Percentiles rank a stretch among this genome's conserved stretches.
phyloP scores from a whole-genome alignment of 2,113 vertebrate species.

The Talpa occidentalis region DNA sequence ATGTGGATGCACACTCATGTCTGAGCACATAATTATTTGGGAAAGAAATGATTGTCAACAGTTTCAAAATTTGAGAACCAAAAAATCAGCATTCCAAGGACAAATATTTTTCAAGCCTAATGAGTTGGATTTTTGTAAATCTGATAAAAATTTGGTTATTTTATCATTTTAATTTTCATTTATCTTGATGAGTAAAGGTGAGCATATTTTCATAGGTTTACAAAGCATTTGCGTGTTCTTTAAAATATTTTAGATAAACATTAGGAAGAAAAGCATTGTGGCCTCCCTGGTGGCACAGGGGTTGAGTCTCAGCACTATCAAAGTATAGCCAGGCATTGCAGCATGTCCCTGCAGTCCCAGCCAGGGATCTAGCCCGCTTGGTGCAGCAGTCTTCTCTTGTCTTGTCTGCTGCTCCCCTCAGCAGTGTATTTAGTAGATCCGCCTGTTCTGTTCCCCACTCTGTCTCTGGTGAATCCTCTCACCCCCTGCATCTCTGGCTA shows the following conservation, averaged over 20 bases:
- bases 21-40: background rate
- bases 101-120: background rate
- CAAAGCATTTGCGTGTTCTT: constrained; percentile 21
- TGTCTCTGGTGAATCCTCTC: too few relatives aligned
- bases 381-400: too few relatives aligned
- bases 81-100: background rate
- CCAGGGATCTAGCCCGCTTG: too few relatives aligned
- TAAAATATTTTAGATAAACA: background rate
- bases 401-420: too few relatives aligned
- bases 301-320: too few relatives aligned
- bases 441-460: too few relatives aligned
- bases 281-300: too few relatives aligned
- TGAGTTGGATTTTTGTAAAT: constrained; percentile 36
- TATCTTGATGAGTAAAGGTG: constrained; percentile 41
- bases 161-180: constrained; percentile 47
- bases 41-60: constrained; percentile 26
- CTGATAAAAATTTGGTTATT: constrained; percentile 21
- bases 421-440: too few relatives aligned
- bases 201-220: constrained; percentile 19
- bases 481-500: too few relatives aligned
- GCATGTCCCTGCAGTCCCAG: too few relatives aligned
- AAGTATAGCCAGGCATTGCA: too few relatives aligned
- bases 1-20: background rate
- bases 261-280: background rate
- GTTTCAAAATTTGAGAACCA: background rate